A percentile compares a stretch with the other conserved stretches of the same genome.
These are phyloP conservation scores for Melieria omissa DNA, from an alignment of 2,888 invertebrate genomes.

Conservation along the genomic window DNA sequence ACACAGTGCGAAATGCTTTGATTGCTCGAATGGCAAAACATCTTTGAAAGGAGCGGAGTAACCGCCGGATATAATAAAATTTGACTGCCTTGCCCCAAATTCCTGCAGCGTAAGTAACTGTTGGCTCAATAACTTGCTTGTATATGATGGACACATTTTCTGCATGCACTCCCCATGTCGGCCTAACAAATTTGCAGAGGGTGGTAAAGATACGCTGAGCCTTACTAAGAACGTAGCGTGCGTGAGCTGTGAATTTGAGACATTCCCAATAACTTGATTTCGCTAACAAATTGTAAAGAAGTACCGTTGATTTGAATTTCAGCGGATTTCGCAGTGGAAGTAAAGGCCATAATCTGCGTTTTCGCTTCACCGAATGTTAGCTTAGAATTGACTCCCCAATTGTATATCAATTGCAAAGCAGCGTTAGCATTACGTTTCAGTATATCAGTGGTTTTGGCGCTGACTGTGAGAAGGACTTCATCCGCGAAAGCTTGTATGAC, in stretches of 20 bases:
- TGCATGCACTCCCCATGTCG: neutral
- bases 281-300: neutral
- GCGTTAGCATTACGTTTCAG: neutral
- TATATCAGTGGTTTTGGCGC: neutral
- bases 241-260: neutral
- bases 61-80: too few species aligned
- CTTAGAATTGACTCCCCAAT: neutral
- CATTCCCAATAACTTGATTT: neutral
- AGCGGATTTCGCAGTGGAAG: neutral
- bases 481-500: slow-evolving; percentile 1
- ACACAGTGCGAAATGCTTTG: too few species aligned
- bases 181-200: neutral
- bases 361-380: neutral
- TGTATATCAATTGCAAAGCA: neutral
- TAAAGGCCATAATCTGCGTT: neutral
- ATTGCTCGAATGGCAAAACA: too few species aligned
- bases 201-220: neutral
- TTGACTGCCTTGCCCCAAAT: too few species aligned
- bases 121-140: neutral
- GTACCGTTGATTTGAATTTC: neutral
- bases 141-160: neutral
- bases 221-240: neutral
- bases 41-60: too few species aligned
- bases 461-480: neutral
- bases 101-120: too few species aligned